Evolutionary conservation across 2,113 vertebrate genomes (phyloP), one percentile per base, ranked within the genome.

Genomic region (Brachypodius melanocephalos): DNA sequence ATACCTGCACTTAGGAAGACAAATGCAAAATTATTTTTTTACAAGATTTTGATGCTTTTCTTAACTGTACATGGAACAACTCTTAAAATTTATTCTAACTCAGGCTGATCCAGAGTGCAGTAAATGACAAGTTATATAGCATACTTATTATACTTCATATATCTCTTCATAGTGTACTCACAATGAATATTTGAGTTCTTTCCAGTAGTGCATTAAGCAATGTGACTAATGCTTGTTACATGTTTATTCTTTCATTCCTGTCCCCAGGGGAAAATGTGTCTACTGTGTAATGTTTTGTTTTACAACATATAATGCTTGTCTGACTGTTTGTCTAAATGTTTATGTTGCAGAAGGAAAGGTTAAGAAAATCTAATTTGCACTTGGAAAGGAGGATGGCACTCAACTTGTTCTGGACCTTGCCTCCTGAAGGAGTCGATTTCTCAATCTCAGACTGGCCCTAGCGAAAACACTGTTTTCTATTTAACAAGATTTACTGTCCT

Each of bases 281-380:
- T 96, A 58, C 69, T 75, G 65, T 89, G 93, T 65, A 93, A 57
- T 62, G 87, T 58, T 96, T 94, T 95, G 93, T 89, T 97, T 91
- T 95, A 96, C 89, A 96, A 85, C 78, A 73, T 83, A 91, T 73
- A 96, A 80, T 86, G 59, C 46, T 90, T 69, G 82, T 83, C 72
- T 94, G 78, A 92, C 72, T 97, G 62, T 91, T 89, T 67, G 58
- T 93, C 92, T 92, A 92, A 90, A 89, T 58, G 84, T 95, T 96
- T 96, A 87, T 54, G 68, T 89, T 91, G 85, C 66, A 76, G 86
- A 89, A 88, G 32, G 80, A 93, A 95, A 96, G 91, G 87, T 96
- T 93, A 96, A 89, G 74, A 59, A 96, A 97, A 95, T 89, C 42
- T 72, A 95, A 85, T 95, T 95, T 92, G 21, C 81, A 65, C 66